phyloP scores from a whole-genome alignment of 2,797 vertebrate species.

The Sebastes aleutianus region DNA sequence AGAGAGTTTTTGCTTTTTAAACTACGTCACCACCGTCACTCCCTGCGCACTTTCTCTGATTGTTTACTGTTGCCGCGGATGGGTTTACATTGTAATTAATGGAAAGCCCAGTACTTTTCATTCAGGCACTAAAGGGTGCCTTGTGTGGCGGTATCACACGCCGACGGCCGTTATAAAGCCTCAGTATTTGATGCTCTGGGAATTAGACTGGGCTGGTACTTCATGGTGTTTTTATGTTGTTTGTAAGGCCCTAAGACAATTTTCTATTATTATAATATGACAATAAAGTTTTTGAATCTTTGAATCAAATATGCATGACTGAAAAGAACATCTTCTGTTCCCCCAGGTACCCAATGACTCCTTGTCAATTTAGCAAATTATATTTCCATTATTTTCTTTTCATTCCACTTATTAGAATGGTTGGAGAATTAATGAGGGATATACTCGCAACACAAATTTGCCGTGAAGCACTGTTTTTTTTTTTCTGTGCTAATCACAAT shows the following conservation, averaged over 20 bases:
- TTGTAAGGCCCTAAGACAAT: neutral
- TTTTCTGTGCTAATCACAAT: conserved; percentile 60
- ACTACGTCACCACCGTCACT: neutral
- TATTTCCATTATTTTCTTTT: conserved; percentile 76
- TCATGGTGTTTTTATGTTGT: neutral
- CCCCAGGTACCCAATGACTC: conserved; percentile 61
- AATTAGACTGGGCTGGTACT: neutral
- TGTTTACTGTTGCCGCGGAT: neutral
- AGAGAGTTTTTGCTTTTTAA: neutral
- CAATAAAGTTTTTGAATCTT: neutral
- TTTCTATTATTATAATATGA: neutral
- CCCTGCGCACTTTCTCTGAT: neutral
- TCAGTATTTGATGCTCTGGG: too few species aligned
- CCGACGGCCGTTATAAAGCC: too few species aligned
- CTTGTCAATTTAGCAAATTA: conserved; percentile 74
- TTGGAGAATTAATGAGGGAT: conserved; percentile 76
- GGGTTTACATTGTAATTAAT: neutral
- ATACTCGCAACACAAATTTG: conserved; percentile 64
- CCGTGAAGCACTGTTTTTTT: conserved; percentile 44
- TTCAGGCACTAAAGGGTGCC: neutral
- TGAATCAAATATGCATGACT: conserved; percentile 22
- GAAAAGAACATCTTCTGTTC: conserved; percentile 44
- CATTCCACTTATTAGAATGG: conserved; percentile 74
- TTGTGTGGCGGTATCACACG: neutral
- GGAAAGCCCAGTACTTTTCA: neutral